Evolutionary conservation across 2,113 vertebrate species (phyloP), one percentile per base, ranked within the genome.

Genomic region (Tonatia bakeri): DNA sequence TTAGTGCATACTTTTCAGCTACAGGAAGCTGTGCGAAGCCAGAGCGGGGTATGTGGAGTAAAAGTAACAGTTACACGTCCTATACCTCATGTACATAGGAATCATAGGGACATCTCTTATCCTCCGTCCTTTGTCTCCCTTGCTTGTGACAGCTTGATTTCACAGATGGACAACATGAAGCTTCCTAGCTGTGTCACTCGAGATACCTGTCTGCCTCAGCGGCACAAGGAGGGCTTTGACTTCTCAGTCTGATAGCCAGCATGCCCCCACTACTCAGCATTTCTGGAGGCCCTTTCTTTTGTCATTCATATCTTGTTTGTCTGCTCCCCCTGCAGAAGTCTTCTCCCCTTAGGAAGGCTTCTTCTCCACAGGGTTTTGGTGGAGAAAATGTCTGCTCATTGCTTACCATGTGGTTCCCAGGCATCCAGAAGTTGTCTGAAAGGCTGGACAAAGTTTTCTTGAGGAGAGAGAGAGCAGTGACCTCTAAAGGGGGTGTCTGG

Each of bases 261-360:
- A 50, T 26, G 47, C 54, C 50, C 45, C 36, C 20, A 0, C 6
- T 1, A 13, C n/a, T 0, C 15, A 38, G 5, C 0, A 1, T 52
- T 28, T 31, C 86, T 5, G 26, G 61, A 38, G 45, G 56, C 9
- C 1, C 20, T 28, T 90, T 50, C 67, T 67, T n/a, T 43, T 65
- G 52, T 36, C 47, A 10, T 24, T 24, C 10, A 26, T 7, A 17
- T 43, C 45, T 22, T 20, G 24, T 81, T 3, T 64, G 31, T 20
- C 47, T 38, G 38, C 38, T 43, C 19, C 28, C 45, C 22, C 56
- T 28, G 5, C 40, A 45, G 20, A 10, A 4, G 11, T 43, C 31
- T 10, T 13, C 28, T 61, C 15, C 45, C 10, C 38, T 4, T 12
- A 6, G 38, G 70, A 36, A 69, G 79, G n/a, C 19, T 19, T 36